Conservation (phyloP, 2,113 vertebrate genomes). For the Hemibagrus wyckioides region DNA sequence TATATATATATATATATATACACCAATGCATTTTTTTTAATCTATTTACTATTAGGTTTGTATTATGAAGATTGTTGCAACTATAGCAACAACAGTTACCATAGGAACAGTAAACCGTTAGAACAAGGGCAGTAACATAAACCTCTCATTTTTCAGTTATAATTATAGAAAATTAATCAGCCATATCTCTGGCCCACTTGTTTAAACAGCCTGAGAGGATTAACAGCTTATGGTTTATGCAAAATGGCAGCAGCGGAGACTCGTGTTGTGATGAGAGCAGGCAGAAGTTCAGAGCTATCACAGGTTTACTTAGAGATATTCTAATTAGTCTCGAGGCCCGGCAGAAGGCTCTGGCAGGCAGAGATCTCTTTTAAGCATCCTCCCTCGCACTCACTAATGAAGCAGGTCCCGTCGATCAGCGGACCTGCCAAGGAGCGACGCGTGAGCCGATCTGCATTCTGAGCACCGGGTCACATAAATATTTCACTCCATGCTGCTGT, state of each 20-base stretch:
- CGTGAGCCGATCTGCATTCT: not conserved
- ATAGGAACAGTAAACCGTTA: not conserved
- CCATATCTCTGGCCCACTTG: not conserved
- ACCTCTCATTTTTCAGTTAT: not conserved
- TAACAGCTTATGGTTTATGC: conserved; percentile 11
- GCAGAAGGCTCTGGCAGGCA: conserved; percentile 4
- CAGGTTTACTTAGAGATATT: not conserved
- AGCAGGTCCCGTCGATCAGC: conserved; percentile 21
- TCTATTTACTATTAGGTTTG: not conserved
- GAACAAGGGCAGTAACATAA: not conserved
- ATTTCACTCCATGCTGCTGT: conserved; percentile 31
- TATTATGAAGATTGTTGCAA: not conserved
- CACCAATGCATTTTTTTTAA: not conserved
- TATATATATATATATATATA: too few relatives aligned
- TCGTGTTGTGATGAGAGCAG: not conserved
- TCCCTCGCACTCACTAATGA: conserved; percentile 12
- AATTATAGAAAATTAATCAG: not conserved
- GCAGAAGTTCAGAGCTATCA: not conserved
- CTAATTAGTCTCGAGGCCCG: not conserved
- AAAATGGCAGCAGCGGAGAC: not conserved
- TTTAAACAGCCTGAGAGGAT: conserved; percentile 6
- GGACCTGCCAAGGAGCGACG: conserved; percentile 16
- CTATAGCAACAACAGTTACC: not conserved
- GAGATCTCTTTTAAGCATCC: not conserved
- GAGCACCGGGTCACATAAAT: conserved; percentile 22